Percentiles rank a stretch among this genome's conserved stretches.
Evolutionary conservation across 1,140 invertebrate genomes (phyloP).

Genomic region (Bilobella aurantiaca): DNA sequence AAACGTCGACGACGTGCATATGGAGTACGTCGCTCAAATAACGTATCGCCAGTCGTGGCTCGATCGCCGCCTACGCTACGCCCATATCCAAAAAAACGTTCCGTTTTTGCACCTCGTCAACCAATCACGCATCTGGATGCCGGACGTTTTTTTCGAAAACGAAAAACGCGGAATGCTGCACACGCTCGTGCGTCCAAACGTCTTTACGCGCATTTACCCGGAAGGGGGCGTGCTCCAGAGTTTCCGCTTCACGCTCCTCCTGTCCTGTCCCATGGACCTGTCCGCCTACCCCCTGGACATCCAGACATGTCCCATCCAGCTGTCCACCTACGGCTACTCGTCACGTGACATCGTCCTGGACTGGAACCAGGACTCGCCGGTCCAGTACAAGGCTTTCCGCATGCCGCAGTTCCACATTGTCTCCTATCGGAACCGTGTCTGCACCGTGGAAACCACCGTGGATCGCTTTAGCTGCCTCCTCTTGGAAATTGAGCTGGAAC

Average conservation of each 20-base stretch:
- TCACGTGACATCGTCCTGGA: constrained; percentile 38
- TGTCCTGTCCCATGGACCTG: constrained; percentile 45
- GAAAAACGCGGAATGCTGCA: constrained; percentile 46
- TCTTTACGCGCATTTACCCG: constrained; percentile 36
- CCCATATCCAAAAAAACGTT: constrained; percentile 27
- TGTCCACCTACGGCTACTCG: constrained; percentile 42
- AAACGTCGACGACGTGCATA: constrained; percentile 94
- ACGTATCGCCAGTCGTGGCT: constrained; percentile 11
- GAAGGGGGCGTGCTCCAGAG: background rate
- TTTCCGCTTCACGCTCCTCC: constrained; percentile 36
- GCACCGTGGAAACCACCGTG: constrained; percentile 43
- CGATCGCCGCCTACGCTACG: background rate
- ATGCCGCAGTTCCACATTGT: constrained; percentile 42
- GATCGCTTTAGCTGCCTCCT: constrained; percentile 47
- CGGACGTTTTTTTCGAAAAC: constrained; percentile 47
- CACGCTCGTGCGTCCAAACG: constrained; percentile 41
- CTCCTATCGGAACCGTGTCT: constrained; percentile 41
- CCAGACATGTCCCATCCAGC: constrained; percentile 42
- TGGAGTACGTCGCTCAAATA: constrained; percentile 42
- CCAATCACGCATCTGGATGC: constrained; percentile 44
- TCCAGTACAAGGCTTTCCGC: constrained; percentile 39
- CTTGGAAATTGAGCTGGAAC: constrained; percentile 44
- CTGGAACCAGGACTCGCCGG: constrained; percentile 39
- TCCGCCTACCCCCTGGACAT: constrained; percentile 44
- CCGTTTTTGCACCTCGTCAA: constrained; percentile 40